Evolutionary conservation across 2,888 invertebrate species (phyloP).

Genomic region (Ligdia adustata): DNA sequence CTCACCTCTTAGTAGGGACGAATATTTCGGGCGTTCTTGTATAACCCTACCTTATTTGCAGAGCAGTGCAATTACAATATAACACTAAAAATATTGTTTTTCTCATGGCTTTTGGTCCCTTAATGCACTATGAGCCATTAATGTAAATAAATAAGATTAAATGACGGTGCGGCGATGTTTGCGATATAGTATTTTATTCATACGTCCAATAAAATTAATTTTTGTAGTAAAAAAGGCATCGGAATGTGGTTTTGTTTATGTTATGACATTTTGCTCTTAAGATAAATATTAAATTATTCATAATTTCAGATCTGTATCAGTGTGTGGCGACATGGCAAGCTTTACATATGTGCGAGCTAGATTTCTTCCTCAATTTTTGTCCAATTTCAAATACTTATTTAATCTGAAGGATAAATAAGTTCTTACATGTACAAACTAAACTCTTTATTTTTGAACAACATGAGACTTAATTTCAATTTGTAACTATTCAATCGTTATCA

Average conservation of each 20-base stretch:
- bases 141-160: slow-evolving; percentile 35
- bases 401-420: too few relatives aligned
- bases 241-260: slow-evolving; percentile 26
- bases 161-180: slow-evolving; percentile 31
- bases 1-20: slow-evolving; percentile 46
- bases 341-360: slow-evolving; percentile 5
- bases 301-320: slow-evolving; percentile 12
- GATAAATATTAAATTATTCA: slow-evolving; percentile 19
- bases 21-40: slow-evolving; percentile 36
- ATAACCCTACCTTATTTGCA: slow-evolving; percentile 46
- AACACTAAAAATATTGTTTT: slow-evolving; percentile 43
- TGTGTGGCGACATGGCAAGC: slow-evolving; percentile 7
- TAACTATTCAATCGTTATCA: too few relatives aligned
- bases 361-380: slow-evolving; percentile 25
- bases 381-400: too few relatives aligned
- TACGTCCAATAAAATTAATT: slow-evolving; percentile 19
- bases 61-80: slow-evolving; percentile 41
- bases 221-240: slow-evolving; percentile 16
- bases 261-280: slow-evolving; percentile 21
- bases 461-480: too few relatives aligned
- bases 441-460: too few relatives aligned
- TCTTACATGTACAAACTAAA: too few relatives aligned
- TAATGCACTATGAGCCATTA: slow-evolving; percentile 33
- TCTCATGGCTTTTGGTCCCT: slow-evolving; percentile 35
- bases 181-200: slow-evolving; percentile 18